phyloP scores from a whole-genome alignment of 2,888 invertebrate species.

The Caenorhabditis angaria region DNA sequence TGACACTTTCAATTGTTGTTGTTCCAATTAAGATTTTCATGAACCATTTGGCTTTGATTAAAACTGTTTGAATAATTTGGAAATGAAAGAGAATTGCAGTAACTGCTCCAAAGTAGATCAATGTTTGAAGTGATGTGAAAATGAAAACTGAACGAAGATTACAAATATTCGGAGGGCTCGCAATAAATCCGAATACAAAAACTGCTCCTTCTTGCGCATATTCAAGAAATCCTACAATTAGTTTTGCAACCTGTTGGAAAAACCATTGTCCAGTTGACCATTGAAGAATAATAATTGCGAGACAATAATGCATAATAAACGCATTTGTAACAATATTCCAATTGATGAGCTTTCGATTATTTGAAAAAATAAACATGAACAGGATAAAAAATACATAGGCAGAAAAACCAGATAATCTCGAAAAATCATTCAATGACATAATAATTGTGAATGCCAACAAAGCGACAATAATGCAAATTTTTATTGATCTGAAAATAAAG shows the following conservation, averaged over 20 bases:
- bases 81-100: slow-evolving; percentile 67
- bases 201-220: slow-evolving; percentile 80
- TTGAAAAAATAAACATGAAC: slow-evolving; percentile 62
- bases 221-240: slow-evolving; percentile 80
- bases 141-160: slow-evolving; percentile 80
- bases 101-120: slow-evolving; percentile 69
- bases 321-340: slow-evolving; percentile 85
- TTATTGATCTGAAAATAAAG: slow-evolving; percentile 33
- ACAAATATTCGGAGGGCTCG: slow-evolving; percentile 67
- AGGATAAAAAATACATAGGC: slow-evolving; percentile 66
- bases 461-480: slow-evolving; percentile 37
- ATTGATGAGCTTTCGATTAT: slow-evolving; percentile 67
- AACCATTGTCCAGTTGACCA: slow-evolving; percentile 68
- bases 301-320: slow-evolving; percentile 83
- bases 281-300: slow-evolving; percentile 83
- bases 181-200: slow-evolving; percentile 82
- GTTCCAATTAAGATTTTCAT: slow-evolving; percentile 79
- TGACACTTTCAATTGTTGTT: slow-evolving; percentile 92
- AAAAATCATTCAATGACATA: slow-evolving; percentile 48
- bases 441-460: slow-evolving; percentile 40
- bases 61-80: slow-evolving; percentile 64
- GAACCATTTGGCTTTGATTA: slow-evolving; percentile 46
- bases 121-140: slow-evolving; percentile 77
- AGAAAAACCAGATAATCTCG: slow-evolving; percentile 60
- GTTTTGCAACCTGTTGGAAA: slow-evolving; percentile 42